A percentile compares a stretch with the other conserved stretches of the same genome.
phyloP scores from a whole-genome alignment of 2,888 invertebrate species.

The Nephrotoma appendiculata region DNA sequence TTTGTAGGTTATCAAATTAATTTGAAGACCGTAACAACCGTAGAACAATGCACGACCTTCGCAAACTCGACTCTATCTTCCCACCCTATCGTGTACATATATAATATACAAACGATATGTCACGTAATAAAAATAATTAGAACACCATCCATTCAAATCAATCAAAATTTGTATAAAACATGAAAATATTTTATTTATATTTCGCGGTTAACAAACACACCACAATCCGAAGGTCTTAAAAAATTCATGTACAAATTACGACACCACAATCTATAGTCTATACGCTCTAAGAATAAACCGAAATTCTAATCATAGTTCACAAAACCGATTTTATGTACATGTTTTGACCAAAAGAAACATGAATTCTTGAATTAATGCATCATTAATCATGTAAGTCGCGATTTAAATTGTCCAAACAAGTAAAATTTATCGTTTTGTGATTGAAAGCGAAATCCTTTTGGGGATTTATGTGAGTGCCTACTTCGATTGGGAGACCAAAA shows the following conservation, averaged over 20 bases:
- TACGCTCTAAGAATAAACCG: neutral
- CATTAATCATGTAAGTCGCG: neutral
- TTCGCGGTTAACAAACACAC: neutral
- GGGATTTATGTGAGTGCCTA: neutral
- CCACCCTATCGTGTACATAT: neutral
- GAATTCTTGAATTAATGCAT: neutral
- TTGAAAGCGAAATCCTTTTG: neutral
- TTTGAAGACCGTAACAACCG: neutral
- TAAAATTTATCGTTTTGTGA: neutral
- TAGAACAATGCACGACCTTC: neutral
- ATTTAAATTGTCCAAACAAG: neutral
- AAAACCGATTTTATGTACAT: neutral
- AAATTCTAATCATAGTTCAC: neutral
- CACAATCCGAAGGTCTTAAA: neutral
- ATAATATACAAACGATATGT: neutral
- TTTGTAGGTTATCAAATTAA: neutral
- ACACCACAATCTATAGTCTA: no score
- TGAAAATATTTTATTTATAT: neutral
- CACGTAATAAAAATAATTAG: neutral
- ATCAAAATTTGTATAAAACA: neutral
- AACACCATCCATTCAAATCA: neutral
- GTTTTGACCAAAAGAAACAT: neutral
- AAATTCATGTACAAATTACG: neutral
- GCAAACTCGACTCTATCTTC: neutral
- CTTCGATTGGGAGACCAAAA: no score